phyloP scores from a whole-genome alignment of 1,140 invertebrate species.

The Saccostrea cuccullata region DNA sequence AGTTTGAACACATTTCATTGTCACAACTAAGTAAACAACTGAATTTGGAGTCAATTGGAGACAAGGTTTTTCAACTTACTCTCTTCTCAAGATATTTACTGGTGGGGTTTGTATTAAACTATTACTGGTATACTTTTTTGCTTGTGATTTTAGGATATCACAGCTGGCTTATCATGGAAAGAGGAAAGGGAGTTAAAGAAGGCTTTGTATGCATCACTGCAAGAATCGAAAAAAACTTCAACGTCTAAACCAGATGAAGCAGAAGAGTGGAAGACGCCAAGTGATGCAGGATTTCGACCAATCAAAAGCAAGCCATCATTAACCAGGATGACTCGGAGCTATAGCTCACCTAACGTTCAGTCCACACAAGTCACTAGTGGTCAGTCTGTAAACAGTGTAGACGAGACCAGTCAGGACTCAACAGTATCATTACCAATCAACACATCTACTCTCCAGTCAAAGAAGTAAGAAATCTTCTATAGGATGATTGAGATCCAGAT shows the following conservation, averaged over 20 bases:
- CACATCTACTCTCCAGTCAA: not conserved
- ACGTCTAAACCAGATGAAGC: slow-evolving; percentile 1
- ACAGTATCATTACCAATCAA: slow-evolving; percentile 51
- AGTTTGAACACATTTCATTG: too few species aligned
- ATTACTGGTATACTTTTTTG: too few species aligned
- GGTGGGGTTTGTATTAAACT: too few species aligned
- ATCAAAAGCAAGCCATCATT: slow-evolving; percentile 10
- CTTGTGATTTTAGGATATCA: slow-evolving; percentile 66
- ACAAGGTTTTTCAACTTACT: too few species aligned
- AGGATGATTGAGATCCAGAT: too few species aligned
- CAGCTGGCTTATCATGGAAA: slow-evolving; percentile 76
- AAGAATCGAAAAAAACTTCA: slow-evolving; percentile 67
- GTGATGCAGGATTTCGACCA: not conserved
- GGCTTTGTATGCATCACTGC: slow-evolving; percentile 78
- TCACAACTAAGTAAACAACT: too few species aligned
- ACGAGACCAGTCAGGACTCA: slow-evolving; percentile 68
- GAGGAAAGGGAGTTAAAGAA: slow-evolving; percentile 79
- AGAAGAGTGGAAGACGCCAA: not conserved
- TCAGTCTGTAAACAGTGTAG: slow-evolving; percentile 32
- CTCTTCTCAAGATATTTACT: too few species aligned
- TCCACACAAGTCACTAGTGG: not conserved
- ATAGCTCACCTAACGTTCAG: not conserved
- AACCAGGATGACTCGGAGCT: not conserved
- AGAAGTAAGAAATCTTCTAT: not conserved
- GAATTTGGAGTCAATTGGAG: too few species aligned